Evolutionary conservation across 1,140 invertebrate species (phyloP).

Genomic region (Musca domestica): DNA sequence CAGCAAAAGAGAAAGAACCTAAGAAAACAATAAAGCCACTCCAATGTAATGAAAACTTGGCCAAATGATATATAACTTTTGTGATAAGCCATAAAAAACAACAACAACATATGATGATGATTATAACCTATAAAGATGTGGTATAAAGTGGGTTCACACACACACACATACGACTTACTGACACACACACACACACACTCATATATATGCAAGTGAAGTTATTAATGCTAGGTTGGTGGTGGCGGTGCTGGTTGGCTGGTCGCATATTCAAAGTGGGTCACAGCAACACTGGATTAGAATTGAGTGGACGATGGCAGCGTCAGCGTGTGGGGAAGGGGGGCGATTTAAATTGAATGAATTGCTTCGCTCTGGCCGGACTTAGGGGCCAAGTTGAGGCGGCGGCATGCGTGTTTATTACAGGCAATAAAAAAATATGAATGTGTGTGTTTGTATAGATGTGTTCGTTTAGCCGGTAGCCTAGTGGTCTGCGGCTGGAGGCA

Average conservation of each 20-base stretch:
- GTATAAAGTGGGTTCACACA: background rate
- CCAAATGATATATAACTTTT: conserved; percentile 15
- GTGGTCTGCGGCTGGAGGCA: background rate
- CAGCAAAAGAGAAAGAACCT: too few species aligned
- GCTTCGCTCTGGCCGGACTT: background rate
- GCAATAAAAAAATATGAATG: background rate
- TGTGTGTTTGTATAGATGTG: too few species aligned
- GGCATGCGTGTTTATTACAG: conserved; percentile 7
- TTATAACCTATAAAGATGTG: conserved; percentile 7
- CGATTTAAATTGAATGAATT: background rate
- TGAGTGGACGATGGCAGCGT: background rate
- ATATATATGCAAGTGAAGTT: too few species aligned
- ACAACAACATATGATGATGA: conserved; percentile 5
- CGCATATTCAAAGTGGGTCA: conserved; percentile 12
- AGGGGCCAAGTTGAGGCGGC: background rate
- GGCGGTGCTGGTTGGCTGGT: too few species aligned
- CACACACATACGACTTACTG: too few species aligned
- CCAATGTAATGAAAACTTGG: background rate
- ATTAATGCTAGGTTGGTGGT: too few species aligned
- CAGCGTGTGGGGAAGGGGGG: background rate
- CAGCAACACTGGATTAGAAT: background rate
- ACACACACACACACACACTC: too few species aligned
- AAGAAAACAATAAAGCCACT: too few species aligned
- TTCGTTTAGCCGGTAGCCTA: too few species aligned
- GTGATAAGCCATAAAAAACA: conserved; percentile 14